Conservation (phyloP, 2,888 invertebrate genomes). For the Metalampra italica region DNA sequence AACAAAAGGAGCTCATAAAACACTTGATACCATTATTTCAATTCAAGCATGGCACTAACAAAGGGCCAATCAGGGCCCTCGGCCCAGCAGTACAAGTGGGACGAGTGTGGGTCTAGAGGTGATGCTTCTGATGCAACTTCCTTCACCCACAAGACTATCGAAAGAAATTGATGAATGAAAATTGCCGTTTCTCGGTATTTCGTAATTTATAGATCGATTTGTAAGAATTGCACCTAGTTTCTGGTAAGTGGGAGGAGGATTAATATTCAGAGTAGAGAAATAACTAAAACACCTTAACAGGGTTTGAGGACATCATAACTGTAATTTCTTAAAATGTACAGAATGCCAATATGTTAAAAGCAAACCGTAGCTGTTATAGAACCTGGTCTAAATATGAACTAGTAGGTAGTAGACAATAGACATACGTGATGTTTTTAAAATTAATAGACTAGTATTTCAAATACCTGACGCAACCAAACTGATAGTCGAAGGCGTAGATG, state of each 20-base stretch:
- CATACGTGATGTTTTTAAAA: not conserved
- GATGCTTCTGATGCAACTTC: slow-evolving; percentile 64
- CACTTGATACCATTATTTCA: slow-evolving; percentile 27
- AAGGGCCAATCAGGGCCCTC: slow-evolving; percentile 42
- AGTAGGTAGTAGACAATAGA: too few relatives aligned
- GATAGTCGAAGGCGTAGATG: slow-evolving; percentile 30
- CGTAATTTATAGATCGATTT: slow-evolving; percentile 10
- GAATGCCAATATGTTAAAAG: too few relatives aligned
- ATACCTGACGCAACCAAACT: slow-evolving; percentile 20
- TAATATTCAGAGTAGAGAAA: not conserved
- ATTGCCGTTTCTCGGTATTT: slow-evolving; percentile 13
- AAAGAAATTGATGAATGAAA: slow-evolving; percentile 38
- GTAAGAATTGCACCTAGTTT: not conserved
- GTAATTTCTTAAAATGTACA: too few relatives aligned
- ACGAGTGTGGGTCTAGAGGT: slow-evolving; percentile 44
- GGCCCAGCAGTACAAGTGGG: slow-evolving; percentile 22
- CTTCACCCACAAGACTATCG: slow-evolving; percentile 49
- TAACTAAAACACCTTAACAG: too few relatives aligned
- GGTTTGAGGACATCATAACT: too few relatives aligned
- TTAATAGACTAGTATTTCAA: not conserved
- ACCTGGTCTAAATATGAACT: too few relatives aligned
- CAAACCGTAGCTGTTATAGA: too few relatives aligned
- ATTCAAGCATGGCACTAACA: slow-evolving; percentile 32
- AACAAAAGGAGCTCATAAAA: slow-evolving; percentile 20
- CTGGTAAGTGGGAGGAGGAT: not conserved